Evolutionary conservation across 1,140 invertebrate species (phyloP).

Genomic region (Mya arenaria): DNA sequence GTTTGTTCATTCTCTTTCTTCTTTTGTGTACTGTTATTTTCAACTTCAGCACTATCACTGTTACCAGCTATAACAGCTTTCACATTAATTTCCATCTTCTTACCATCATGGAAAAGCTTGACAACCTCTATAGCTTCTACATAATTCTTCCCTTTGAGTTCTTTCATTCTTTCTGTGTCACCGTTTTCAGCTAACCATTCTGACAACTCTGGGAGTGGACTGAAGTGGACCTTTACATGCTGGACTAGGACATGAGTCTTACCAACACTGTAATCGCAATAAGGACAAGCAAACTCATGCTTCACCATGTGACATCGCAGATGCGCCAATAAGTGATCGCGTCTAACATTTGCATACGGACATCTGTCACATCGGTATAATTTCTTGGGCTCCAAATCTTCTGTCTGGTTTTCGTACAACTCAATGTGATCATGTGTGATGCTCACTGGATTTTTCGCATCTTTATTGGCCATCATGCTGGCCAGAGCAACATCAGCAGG

Average conservation of each 20-base stretch:
- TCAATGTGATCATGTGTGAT: slow-evolving; percentile 78
- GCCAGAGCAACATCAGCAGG: slow-evolving; percentile 78
- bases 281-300: slow-evolving; percentile 87
- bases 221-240: slow-evolving; percentile 90
- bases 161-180: slow-evolving; percentile 69
- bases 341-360: slow-evolving; percentile 88
- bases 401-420: slow-evolving; percentile 75
- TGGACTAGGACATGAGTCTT: slow-evolving; percentile 90
- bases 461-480: slow-evolving; percentile 70
- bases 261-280: slow-evolving; percentile 91
- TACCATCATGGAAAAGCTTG: slow-evolving; percentile 60
- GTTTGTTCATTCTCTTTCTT: neutral
- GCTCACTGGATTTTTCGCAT: slow-evolving; percentile 71
- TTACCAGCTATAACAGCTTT: slow-evolving; percentile 16
- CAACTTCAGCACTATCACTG: no score
- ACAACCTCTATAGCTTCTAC: slow-evolving; percentile 72
- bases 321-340: slow-evolving; percentile 89
- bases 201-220: slow-evolving; percentile 75
- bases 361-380: slow-evolving; percentile 87
- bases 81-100: slow-evolving; percentile 29
- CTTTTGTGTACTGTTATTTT: neutral
- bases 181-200: slow-evolving; percentile 77
- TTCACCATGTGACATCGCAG: slow-evolving; percentile 87
- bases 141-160: slow-evolving; percentile 70
- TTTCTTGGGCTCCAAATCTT: slow-evolving; percentile 79